Evolutionary conservation across 2,113 vertebrate genomes (phyloP), one percentile per base, ranked within the genome.

Genomic region (Raja brachyura): DNA sequence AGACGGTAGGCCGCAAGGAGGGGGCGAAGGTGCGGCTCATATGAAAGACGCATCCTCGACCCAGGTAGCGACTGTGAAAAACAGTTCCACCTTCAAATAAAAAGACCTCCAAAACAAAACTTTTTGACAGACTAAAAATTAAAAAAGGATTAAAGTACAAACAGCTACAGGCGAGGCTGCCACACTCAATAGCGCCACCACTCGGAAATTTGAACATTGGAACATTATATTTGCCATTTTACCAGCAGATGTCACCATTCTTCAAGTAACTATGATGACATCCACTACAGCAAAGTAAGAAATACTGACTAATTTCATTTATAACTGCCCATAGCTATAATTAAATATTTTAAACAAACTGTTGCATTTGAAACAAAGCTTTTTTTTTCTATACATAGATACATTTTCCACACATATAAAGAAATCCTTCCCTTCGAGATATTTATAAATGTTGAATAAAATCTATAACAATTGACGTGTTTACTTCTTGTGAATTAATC

Each of bases 191-290:
- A 3, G 39, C 39, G 39, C 39, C 39, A 48, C 39, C 39, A 48
- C 39, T 48, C 39, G 39, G 39, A 48, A 48, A 48, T 48, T 48
- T 48, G 3, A 48, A 48, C 39, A 48, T 3, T 73, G 70, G 70
- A 22, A 88, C 13, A 14, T 70, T 39, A 22, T 48, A 25, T 10
- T 25, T 92, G 66, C 68, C 73, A 14, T 92, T 92, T 70, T 54
- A 74, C 90, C 90, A 92, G 90, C 68, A 92, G 90, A 31, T 92
- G 90, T 92, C 90, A 92, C 68, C 68, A 92, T 92, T 92, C 33
- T 92, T 22, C 68, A 92, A 31, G 33, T 92, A 92, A 92, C 39
- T 33, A 54, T 73, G n/a, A 33, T 59, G 5, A 31, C 28, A 20
- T 31, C 22, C 31, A 28, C 31, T 63, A 66, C 7, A 13, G 4